Conservation (phyloP, 2,888 invertebrate genomes). For the Orthosia incerta region DNA sequence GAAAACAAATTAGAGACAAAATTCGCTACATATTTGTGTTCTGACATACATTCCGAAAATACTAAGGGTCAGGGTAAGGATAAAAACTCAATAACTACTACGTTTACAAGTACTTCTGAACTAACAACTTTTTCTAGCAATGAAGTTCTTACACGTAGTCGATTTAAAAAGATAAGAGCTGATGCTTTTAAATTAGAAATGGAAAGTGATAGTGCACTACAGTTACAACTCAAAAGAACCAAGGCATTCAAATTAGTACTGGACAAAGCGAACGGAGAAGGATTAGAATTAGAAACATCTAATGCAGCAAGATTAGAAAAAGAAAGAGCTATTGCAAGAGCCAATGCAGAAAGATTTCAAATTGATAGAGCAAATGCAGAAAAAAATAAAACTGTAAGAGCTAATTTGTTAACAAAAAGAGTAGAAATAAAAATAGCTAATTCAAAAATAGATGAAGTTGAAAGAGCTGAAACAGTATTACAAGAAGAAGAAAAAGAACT, state of each 20-base stretch:
- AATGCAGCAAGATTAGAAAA: not conserved
- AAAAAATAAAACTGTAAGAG: not conserved
- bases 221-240: not conserved
- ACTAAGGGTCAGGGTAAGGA: not conserved
- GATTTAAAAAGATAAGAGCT: not conserved
- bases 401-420: not conserved
- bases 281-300: not conserved
- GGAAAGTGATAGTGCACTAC: not conserved
- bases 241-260: not conserved
- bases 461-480: not conserved
- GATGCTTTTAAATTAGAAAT: not conserved
- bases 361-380: not conserved
- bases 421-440: not conserved
- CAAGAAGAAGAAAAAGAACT: conserved; percentile 10
- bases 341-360: not conserved
- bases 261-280: not conserved
- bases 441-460: conserved; percentile 11
- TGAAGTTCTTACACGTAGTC: not conserved
- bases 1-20: not conserved
- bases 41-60: not conserved
- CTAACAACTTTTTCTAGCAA: not conserved
- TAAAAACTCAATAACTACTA: conserved; percentile 6
- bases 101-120: not conserved
- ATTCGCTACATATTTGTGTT: not conserved
- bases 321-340: not conserved